Evolutionary conservation across 2,888 invertebrate species (phyloP), one percentile per base, ranked within the genome.

Genomic region (Geotrupes spiniger): DNA sequence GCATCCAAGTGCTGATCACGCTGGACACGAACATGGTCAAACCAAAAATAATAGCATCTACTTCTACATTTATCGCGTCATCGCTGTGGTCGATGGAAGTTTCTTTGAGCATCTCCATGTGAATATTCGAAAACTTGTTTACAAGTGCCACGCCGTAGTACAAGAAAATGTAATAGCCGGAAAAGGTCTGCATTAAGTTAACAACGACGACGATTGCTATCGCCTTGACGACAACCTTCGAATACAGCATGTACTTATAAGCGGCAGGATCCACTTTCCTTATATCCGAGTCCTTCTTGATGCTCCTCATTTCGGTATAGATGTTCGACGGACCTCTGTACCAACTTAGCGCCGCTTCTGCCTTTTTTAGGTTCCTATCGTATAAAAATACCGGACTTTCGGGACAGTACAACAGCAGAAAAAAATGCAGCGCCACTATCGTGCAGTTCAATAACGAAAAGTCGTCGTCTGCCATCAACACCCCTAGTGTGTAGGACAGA

Each of bases 321-420:
- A 64, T 58, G 38, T 64, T 59, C 0, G 48, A 42, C 17, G 42
- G 39, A 1, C 68, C 68, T n/a, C 61, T 47, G 39, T 63, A 64
- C 63, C 61, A 65, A 5, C 49, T 42, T 8, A 62, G 36, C 1
- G 63, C 49, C 27, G 56, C 39, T 14, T 56, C 55, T 1, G 63
- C 61, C 27, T 56, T 39, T 28, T 52, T 48, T 12, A 50, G 36
- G 21, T 49, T 60, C 15, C 46, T 61, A 2, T 54, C 42, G 42
- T 57, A 64, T 12, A 67, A 43, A 53, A 53, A 60, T 3, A 63
- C 61, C 1, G 68, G 67, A 46, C 65, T 64, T 53, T 67, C 68
- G 0, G 60, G 63, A 25, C 59, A 43, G 1, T 57, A 14, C 1
- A 47, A 29, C 1, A 63, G 43, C 25, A 62, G 31, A 6, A 58